phyloP scores from a whole-genome alignment of 2,113 vertebrate genomes.

The Alethe castanea region DNA sequence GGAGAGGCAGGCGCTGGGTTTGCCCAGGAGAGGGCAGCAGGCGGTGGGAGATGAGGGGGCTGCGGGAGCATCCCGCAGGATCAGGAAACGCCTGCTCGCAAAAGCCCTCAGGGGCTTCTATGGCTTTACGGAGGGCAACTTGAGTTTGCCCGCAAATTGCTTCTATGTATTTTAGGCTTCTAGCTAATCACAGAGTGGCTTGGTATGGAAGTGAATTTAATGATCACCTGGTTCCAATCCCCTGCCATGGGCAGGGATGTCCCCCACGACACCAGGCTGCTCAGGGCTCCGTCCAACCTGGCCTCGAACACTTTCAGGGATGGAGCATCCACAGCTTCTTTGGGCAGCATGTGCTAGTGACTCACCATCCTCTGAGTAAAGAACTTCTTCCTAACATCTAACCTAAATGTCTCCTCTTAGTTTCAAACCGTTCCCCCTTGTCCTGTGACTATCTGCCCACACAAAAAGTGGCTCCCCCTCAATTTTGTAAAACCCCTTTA shows the following conservation, averaged over 20 bases:
- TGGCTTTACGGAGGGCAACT: fast-evolving
- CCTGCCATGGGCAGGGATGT: neutral
- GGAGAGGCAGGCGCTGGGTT: neutral
- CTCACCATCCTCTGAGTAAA: neutral
- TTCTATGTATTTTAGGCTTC: neutral
- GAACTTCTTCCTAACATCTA: neutral
- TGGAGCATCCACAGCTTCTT: neutral
- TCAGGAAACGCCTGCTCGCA: fast-evolving
- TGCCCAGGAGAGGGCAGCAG: constrained; percentile 41
- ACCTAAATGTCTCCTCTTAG: neutral
- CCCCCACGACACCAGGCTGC: neutral
- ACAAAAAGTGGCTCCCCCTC: neutral
- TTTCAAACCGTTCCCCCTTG: neutral
- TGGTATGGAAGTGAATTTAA: neutral
- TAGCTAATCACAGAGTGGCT: neutral
- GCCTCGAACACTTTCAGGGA: neutral
- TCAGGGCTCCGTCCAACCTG: neutral
- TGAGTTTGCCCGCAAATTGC: too few relatives aligned
- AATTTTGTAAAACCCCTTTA: neutral
- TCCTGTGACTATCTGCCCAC: neutral
- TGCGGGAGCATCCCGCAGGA: neutral
- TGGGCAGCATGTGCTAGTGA: neutral
- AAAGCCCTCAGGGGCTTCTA: neutral
- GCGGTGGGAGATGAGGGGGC: neutral
- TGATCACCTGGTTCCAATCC: neutral